Base-by-base conservation (phyloP, 2,888 invertebrate genomes). In the Anoplius nigerrimus region DNA sequence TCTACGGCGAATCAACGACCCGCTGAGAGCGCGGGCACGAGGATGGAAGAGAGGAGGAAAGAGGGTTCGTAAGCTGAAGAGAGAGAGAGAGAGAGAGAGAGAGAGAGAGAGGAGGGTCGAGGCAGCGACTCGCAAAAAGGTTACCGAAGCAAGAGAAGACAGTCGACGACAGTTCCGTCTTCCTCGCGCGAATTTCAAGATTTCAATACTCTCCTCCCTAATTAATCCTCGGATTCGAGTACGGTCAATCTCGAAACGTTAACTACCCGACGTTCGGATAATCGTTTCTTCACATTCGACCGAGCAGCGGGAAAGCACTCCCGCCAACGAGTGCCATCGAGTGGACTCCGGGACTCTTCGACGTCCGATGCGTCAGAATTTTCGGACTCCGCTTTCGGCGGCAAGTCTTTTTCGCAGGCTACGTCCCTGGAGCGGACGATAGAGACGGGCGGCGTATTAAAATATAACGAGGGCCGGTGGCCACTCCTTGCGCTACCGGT, bases 401-500 rank as follows among this genome's bases (percentile, higher is more conserved):
- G 11, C 11, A 34, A n/a, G n/a, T n/a, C n/a, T 6, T 34, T 34
- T 34, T 34, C 6, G 34, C 8, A 48, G 16, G 16, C 11, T 6
- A 16, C 48, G 48, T 48, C 48, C 48, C 16, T 48, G 22, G n/a
- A 22, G 24, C 18, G 46, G n/a, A 34, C 51, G 51, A 46, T 60
- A 62, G 48, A 22, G 20, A 34, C 45, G 55, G n/a, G 16, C 62
- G 53, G 60, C n/a, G 24, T 61, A 73, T 73, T 69, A 73, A 72
- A 77, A 73, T 71, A 71, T 73, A 70, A 77, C 74, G 62, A 71
- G 72, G 72, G 70, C 67, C 70, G 72, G 74, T 69, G 69, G 71
- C 75, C 71, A 71, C 68, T 79, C 76, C 79, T 81, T 66, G 79
- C 66, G 80, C 78, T 82, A 83, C 84, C 81, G 82, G 83, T 84